Conservation (phyloP, 2,797 vertebrate genomes). For the Micropoecilia bifurca region DNA sequence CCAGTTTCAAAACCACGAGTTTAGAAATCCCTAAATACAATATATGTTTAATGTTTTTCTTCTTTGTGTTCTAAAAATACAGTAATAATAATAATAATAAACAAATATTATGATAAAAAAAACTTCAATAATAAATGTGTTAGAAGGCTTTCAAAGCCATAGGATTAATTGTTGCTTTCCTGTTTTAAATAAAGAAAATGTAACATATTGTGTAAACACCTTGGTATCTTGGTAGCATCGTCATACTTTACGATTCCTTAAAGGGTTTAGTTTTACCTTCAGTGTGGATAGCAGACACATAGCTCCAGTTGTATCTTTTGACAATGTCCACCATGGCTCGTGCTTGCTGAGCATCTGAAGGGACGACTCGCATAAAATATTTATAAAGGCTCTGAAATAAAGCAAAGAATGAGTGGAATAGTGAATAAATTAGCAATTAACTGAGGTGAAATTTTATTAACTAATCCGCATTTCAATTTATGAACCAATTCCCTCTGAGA, state of each 20-base stretch:
- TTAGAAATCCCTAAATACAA: background rate
- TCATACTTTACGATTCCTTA: background rate
- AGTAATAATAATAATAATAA: background rate
- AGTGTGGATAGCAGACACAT: slow-evolving; percentile 97
- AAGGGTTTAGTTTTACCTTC: slow-evolving; percentile 85
- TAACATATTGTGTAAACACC: background rate
- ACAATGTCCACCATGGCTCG: slow-evolving; percentile 99
- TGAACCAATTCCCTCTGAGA: background rate
- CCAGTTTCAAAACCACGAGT: background rate
- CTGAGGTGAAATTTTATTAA: slow-evolving; percentile 15
- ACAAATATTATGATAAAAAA: background rate
- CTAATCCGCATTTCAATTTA: slow-evolving; percentile 3
- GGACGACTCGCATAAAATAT: slow-evolving; percentile 98
- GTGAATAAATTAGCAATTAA: background rate
- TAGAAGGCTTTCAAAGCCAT: background rate
- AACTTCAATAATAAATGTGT: background rate
- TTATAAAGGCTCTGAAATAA: slow-evolving; percentile 75
- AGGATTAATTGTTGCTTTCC: background rate
- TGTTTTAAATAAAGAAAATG: background rate
- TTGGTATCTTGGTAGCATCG: background rate
- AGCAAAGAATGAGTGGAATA: slow-evolving; percentile 16
- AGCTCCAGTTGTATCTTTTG: slow-evolving; percentile 99
- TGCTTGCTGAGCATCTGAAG: slow-evolving; percentile 97
- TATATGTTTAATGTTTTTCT: background rate
- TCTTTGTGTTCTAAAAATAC: background rate